Percentiles rank a stretch among this genome's conserved stretches.
phyloP scores from a whole-genome alignment of 2,888 invertebrate genomes.

The Drosophila histrio region DNA sequence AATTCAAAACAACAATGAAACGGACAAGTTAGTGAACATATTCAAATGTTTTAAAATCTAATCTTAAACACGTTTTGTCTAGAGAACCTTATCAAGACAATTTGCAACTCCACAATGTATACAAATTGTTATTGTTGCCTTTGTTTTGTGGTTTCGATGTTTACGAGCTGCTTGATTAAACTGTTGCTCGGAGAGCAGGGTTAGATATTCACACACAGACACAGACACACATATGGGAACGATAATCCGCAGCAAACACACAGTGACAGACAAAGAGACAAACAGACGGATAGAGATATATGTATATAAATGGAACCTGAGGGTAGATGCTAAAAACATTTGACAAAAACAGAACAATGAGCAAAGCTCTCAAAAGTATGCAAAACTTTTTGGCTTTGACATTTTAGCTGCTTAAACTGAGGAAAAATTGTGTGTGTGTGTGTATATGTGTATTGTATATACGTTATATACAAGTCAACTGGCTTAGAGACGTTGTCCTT shows the following conservation, averaged over 20 bases:
- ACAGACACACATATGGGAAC: slow-evolving; percentile 38
- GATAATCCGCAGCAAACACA: slow-evolving; percentile 44
- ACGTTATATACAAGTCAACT: slow-evolving; percentile 20
- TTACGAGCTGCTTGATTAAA: slow-evolving; percentile 60
- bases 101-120: slow-evolving; percentile 13
- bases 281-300: background rate
- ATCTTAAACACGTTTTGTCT: slow-evolving; percentile 18
- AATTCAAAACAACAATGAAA: too few relatives aligned
- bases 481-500: slow-evolving; percentile 42
- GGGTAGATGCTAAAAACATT: slow-evolving; percentile 33
- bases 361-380: slow-evolving; percentile 53
- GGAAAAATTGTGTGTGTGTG: slow-evolving; percentile 29
- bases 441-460: slow-evolving; percentile 7
- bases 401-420: slow-evolving; percentile 58
- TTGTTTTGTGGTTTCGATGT: slow-evolving; percentile 44
- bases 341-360: slow-evolving; percentile 48
- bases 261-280: background rate
- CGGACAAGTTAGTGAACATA: background rate
- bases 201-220: slow-evolving; percentile 18
- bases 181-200: slow-evolving; percentile 45
- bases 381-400: slow-evolving; percentile 55
- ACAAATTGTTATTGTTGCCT: slow-evolving; percentile 40
- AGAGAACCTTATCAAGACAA: slow-evolving; percentile 36
- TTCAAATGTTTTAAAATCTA: slow-evolving; percentile 26
- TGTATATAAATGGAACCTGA: slow-evolving; percentile 24